These are phyloP conservation scores for Teleiodes luculella DNA, from an alignment of 2,888 invertebrate species.

Conservation along the genomic window DNA sequence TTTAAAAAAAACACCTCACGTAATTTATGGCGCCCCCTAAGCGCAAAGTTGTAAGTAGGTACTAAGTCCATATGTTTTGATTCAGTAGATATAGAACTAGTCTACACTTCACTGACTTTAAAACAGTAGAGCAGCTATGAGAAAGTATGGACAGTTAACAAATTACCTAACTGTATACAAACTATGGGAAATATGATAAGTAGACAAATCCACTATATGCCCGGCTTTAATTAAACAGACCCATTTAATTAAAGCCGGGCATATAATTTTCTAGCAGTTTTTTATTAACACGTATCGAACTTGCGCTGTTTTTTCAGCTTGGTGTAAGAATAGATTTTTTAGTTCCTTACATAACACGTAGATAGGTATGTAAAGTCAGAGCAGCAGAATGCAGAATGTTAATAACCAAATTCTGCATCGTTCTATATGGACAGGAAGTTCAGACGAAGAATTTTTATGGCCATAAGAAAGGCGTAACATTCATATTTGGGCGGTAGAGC, in stretches of 20 bases:
- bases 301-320: too few species aligned
- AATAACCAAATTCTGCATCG: conserved; percentile 7
- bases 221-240: background rate
- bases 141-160: background rate
- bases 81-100: background rate
- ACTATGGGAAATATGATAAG: conserved; percentile 4
- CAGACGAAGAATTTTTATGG: conserved; percentile 50
- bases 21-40: too few species aligned
- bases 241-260: background rate
- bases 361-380: background rate
- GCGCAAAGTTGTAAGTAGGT: too few species aligned
- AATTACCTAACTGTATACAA: conserved; percentile 5
- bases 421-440: conserved; percentile 40
- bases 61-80: background rate
- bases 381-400: background rate
- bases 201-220: background rate
- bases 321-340: too few species aligned
- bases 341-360: background rate
- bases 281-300: too few species aligned
- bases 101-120: background rate
- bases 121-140: background rate
- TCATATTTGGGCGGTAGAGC: conserved; percentile 20
- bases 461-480: conserved; percentile 35
- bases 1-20: too few species aligned
- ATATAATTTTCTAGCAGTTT: too few species aligned